Percentiles rank a stretch among this genome's conserved stretches.
Evolutionary conservation across 2,113 vertebrate species (phyloP).

Genomic region (Eurystomus gularis): DNA sequence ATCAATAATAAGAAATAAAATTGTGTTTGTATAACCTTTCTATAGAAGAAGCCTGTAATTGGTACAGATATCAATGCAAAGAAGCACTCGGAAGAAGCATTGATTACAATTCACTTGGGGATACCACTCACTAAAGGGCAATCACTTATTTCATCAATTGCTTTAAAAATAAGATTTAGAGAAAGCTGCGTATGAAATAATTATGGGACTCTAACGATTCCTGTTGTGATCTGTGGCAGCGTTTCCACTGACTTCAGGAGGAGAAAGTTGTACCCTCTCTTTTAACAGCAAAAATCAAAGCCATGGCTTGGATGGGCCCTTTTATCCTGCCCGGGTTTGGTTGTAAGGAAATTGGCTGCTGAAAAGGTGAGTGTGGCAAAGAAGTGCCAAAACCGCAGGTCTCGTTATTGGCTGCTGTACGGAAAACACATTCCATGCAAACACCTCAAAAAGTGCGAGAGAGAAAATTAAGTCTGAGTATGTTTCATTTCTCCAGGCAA

Average conservation of each 20-base stretch:
- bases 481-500: slow-evolving; percentile 38
- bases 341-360: background rate
- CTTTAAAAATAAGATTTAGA: slow-evolving; percentile 24
- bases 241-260: background rate
- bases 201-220: background rate
- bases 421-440: background rate
- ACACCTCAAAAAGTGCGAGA: background rate
- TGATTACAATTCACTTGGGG: background rate
- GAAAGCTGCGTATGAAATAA: slow-evolving; percentile 15
- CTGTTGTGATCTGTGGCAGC: background rate
- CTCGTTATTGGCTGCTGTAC: background rate
- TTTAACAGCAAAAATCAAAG: background rate
- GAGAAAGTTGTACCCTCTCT: background rate
- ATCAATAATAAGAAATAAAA: slow-evolving; percentile 2
- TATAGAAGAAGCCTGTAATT: background rate
- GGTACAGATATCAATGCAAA: background rate
- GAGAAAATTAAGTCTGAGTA: slow-evolving; percentile 51
- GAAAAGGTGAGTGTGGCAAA: background rate
- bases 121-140: background rate
- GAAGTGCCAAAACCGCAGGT: background rate
- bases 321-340: background rate
- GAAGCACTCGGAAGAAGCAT: background rate
- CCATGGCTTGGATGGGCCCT: background rate
- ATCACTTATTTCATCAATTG: slow-evolving; percentile 29
- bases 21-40: background rate